A percentile compares a stretch with the other conserved stretches of the same genome.
These are phyloP conservation scores for Athripsodes cinereus DNA, from an alignment of 2,888 invertebrate species.

Conservation along the genomic window DNA sequence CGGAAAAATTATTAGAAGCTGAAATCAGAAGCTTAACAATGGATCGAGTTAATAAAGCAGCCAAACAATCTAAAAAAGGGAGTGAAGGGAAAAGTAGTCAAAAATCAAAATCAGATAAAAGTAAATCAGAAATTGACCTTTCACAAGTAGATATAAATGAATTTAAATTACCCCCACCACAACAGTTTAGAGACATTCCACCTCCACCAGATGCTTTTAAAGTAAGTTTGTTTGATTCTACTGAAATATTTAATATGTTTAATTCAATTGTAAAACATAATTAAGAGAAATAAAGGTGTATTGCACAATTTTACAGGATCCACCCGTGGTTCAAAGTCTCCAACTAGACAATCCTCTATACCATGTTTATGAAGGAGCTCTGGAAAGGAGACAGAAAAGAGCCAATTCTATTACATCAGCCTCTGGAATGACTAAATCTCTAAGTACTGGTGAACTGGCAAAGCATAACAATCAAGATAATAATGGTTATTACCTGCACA, in stretches of 20 bases:
- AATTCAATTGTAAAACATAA: too few species aligned
- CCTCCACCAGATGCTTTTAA: slow-evolving; percentile 70
- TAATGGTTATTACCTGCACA: too few species aligned
- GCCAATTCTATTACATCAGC: slow-evolving; percentile 22
- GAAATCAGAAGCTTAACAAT: slow-evolving; percentile 45
- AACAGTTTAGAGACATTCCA: slow-evolving; percentile 76
- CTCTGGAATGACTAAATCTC: slow-evolving; percentile 45
- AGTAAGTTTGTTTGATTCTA: slow-evolving; percentile 33
- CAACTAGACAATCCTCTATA: slow-evolving; percentile 69
- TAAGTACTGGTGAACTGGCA: slow-evolving; percentile 52
- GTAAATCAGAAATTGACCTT: slow-evolving; percentile 55
- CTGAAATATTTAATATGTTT: too few species aligned
- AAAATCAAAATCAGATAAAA: slow-evolving; percentile 40
- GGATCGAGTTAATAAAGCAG: slow-evolving; percentile 42
- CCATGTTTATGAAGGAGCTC: slow-evolving; percentile 68
- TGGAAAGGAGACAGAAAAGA: slow-evolving; percentile 24
- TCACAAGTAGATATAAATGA: slow-evolving; percentile 53
- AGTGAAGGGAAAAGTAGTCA: slow-evolving; percentile 3
- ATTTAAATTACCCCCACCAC: slow-evolving; percentile 69
- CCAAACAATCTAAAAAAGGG: slow-evolving; percentile 30
- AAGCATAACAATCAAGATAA: slow-evolving; percentile 43
- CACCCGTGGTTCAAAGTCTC: slow-evolving; percentile 42
- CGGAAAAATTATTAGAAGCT: slow-evolving; percentile 46
- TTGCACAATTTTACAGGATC: slow-evolving; percentile 36
- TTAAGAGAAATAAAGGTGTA: not conserved